Evolutionary conservation across 2,797 vertebrate species (phyloP), one percentile per base, ranked within the genome.

Genomic region (Coreius guichenoti): DNA sequence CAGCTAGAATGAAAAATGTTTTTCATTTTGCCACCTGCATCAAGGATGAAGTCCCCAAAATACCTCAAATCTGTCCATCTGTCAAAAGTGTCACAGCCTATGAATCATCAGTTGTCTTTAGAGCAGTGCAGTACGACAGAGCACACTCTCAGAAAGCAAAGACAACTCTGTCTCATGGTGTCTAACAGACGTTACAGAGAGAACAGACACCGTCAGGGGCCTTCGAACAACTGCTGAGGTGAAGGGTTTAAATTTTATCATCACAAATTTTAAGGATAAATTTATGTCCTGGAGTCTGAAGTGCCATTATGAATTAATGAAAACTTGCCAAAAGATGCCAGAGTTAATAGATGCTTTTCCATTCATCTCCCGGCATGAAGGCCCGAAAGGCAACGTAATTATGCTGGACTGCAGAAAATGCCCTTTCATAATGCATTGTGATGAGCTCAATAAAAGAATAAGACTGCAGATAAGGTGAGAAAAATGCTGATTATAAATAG

Each of bases 31-130:
- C 86, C 87, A 87, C 85, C 83, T 84, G 78, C 83, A 87, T 89
- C 86, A 94, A 92, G 92, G 91, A 91, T 92, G 80, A 91, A 93
- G 91, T 93, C 92, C 92, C 93, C 92, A 92, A 90, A 94, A 94
- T 93, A 92, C 93, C 93, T 94, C 92, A 94, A 94, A 95, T 94
- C 94, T 94, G 93, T 94, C 95, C 93, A 94, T 95, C 94, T 95
- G 94, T 95, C 94, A 95, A 95, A 95, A 95, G 92, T 94, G 94
- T 95, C 94, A 94, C 92, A 93, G 90, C 92, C 93, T 92, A 95
- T 94, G 94, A 93, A 95, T 95, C 94, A 94, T 93, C 90, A 89
- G 49, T 90, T 91, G 92, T 91, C 89, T 90, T 86, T 85, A 87
- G 87, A 86, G 87, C 87, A 81, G 82, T 81, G 82, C 51, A 81